Evolutionary conservation across 2,888 invertebrate genomes (phyloP).

Genomic region (Ommatoiulus sabulosus): DNA sequence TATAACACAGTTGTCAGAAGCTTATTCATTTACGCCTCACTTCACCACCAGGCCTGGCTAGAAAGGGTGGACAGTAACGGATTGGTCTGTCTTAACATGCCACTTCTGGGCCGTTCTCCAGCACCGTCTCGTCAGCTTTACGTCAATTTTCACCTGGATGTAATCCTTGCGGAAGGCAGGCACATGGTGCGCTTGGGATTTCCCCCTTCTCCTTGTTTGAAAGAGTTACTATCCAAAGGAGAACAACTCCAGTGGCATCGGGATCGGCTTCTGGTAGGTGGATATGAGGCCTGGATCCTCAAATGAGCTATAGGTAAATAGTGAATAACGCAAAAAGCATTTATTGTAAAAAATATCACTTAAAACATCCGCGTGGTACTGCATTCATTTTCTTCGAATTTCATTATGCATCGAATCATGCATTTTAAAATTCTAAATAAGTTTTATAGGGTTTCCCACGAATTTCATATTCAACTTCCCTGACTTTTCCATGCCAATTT

Average conservation of each 20-base stretch:
- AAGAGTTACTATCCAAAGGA: slow-evolving; percentile 64
- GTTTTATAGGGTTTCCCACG: too few species aligned
- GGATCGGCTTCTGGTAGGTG: slow-evolving; percentile 60
- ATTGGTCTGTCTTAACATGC: slow-evolving; percentile 59
- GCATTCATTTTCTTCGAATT: too few species aligned
- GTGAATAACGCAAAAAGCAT: too few species aligned
- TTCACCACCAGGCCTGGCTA: slow-evolving; percentile 51
- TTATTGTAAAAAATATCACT: too few species aligned
- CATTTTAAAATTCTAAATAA: too few species aligned
- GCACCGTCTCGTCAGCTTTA: slow-evolving; percentile 64
- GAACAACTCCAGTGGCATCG: slow-evolving; percentile 59
- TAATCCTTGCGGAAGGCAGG: slow-evolving; percentile 87
- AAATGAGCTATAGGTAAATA: too few species aligned
- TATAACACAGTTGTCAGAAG: slow-evolving; percentile 58
- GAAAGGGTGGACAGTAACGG: slow-evolving; percentile 30
- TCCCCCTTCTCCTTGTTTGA: slow-evolving; percentile 73
- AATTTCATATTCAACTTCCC: too few species aligned
- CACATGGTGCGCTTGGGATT: slow-evolving; percentile 85
- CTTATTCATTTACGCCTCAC: slow-evolving; percentile 74
- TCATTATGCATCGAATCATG: too few species aligned
- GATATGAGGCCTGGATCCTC: too few species aligned
- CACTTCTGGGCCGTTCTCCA: slow-evolving; percentile 66
- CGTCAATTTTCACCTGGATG: slow-evolving; percentile 77
- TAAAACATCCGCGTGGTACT: too few species aligned
- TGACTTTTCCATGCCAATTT: too few species aligned